Percentiles rank a stretch among this genome's conserved stretches.
Evolutionary conservation across 2,888 invertebrate genomes (phyloP).

Genomic region (Aphodius sticticus): DNA sequence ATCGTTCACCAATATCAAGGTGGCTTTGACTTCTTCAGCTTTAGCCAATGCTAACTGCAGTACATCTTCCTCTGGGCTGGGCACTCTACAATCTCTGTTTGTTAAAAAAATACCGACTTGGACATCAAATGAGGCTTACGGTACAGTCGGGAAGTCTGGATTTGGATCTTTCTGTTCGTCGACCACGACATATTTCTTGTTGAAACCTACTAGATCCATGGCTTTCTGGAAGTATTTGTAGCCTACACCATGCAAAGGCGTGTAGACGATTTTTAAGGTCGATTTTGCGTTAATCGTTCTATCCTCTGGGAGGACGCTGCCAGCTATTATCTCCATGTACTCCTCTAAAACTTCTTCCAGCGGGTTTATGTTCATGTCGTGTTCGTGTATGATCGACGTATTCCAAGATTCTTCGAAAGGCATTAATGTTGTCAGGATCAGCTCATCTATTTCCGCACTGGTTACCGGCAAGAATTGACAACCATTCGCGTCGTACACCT

Average conservation of each 20-base stretch:
- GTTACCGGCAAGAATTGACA: conserved; percentile 94
- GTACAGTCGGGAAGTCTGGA: conserved; percentile 97
- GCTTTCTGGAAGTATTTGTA: conserved; percentile 78
- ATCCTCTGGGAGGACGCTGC: conserved; percentile 64
- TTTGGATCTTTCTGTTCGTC: conserved; percentile 85
- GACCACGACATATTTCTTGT: conserved; percentile 76
- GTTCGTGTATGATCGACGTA: conserved; percentile 63
- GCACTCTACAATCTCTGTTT: conserved; percentile 67
- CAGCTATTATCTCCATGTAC: conserved; percentile 72
- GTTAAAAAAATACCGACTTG: no score
- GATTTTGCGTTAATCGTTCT: conserved; percentile 66
- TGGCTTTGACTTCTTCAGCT: conserved; percentile 74
- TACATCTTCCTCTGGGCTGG: conserved; percentile 94
- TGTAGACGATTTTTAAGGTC: conserved; percentile 80
- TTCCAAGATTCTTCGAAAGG: conserved; percentile 86
- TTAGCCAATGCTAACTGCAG: conserved; percentile 71
- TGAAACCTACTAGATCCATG: conserved; percentile 74
- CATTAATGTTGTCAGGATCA: conserved; percentile 78
- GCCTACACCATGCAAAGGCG: conserved; percentile 98
- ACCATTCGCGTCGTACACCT: conserved; percentile 93
- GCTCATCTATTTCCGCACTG: conserved; percentile 84
- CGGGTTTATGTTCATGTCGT: conserved; percentile 70
- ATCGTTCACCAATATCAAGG: conserved; percentile 93
- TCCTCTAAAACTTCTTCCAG: conserved; percentile 69
- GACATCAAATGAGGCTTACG: conserved; percentile 51